phyloP scores from a whole-genome alignment of 1,140 invertebrate species.

The Drosophila arizonae region DNA sequence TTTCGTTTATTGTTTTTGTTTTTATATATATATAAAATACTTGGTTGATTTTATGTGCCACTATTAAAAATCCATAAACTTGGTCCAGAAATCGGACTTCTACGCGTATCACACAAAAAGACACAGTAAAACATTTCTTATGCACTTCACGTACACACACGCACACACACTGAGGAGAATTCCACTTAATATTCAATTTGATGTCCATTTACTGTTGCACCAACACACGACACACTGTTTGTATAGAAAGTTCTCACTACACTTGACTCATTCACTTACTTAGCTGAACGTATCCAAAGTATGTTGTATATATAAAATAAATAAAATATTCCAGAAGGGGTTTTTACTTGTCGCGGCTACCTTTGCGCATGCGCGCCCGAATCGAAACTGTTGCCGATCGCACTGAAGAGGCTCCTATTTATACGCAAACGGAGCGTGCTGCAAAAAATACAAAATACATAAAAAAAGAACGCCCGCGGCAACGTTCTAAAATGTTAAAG shows the following conservation, averaged over 20 bases:
- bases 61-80: slow-evolving; percentile 59
- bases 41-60: slow-evolving; percentile 39
- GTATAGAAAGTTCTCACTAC: slow-evolving; percentile 29
- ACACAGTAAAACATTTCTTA: slow-evolving; percentile 32
- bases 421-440: slow-evolving; percentile 53
- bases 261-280: slow-evolving; percentile 54
- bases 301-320: background rate
- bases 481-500: slow-evolving; percentile 51
- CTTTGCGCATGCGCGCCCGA: slow-evolving; percentile 55
- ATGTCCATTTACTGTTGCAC: slow-evolving; percentile 46
- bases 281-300: slow-evolving; percentile 16
- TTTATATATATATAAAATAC: slow-evolving; percentile 1
- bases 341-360: slow-evolving; percentile 40
- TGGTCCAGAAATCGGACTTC: background rate
- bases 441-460: slow-evolving; percentile 29
- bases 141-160: slow-evolving; percentile 55
- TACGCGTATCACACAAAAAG: background rate
- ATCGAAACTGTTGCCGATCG: slow-evolving; percentile 64
- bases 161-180: slow-evolving; percentile 18
- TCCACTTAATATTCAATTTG: slow-evolving; percentile 51
- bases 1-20: no score
- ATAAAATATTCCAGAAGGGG: slow-evolving; percentile 21
- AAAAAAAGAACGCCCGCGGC: slow-evolving; percentile 23
- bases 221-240: slow-evolving; percentile 7
- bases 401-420: slow-evolving; percentile 67